phyloP scores from a whole-genome alignment of 2,113 vertebrate species.

The Bujurquina vittata region DNA sequence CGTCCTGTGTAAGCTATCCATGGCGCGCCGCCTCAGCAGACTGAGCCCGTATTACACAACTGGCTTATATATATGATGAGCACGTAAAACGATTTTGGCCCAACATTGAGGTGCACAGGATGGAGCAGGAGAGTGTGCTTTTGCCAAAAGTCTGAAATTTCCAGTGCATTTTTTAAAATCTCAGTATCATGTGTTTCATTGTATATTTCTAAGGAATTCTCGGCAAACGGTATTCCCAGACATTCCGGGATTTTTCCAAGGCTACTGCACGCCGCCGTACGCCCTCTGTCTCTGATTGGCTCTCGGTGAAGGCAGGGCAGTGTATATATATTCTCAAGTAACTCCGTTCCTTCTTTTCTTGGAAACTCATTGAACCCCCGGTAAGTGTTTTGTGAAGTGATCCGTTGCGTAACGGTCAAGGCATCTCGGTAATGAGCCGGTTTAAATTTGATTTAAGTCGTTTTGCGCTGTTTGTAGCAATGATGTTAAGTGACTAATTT shows the following conservation, averaged over 20 bases:
- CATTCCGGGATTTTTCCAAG: slow-evolving; percentile 12
- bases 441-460: background rate
- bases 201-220: background rate
- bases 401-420: background rate
- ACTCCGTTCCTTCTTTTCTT: slow-evolving; percentile 39
- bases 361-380: background rate
- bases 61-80: background rate
- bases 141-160: background rate
- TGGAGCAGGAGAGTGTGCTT: background rate
- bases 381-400: slow-evolving; percentile 38
- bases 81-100: background rate
- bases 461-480: background rate
- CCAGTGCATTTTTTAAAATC: background rate
- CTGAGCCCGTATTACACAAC: slow-evolving; percentile 20
- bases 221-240: background rate
- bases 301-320: slow-evolving; percentile 67
- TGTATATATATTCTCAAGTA: slow-evolving; percentile 40
- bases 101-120: background rate
- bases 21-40: background rate
- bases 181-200: background rate
- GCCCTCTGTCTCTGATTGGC: slow-evolving; percentile 74
- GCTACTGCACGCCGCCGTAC: background rate
- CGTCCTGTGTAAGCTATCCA: background rate
- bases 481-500: background rate
- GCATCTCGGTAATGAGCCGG: no score